Base-by-base conservation (phyloP, 1,140 invertebrate species). In the Sweltsa coloradensis region DNA sequence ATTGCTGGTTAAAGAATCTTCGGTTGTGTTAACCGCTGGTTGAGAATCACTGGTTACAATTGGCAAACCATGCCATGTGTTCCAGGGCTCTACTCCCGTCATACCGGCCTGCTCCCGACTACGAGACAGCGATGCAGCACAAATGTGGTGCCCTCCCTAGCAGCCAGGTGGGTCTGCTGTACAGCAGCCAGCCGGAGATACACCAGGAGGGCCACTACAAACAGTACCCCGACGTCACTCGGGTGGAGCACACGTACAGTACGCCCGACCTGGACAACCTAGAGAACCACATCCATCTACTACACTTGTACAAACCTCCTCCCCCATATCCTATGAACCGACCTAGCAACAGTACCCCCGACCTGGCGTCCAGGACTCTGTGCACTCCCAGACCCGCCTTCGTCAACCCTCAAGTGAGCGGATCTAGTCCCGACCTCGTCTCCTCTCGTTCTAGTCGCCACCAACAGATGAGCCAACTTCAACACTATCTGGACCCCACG, bases 91-190 rank as follows among this genome's bases (percentile, higher is more conserved):
- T 91, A 49, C 63, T 94, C 14, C 91, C 91, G 1, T 85, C 85
- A 0, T 96, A 96, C 63, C 76, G 91, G 26, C 86, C 83, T 19
- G 89, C 89, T 2, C 92, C 92, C 0, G 90, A 94, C 64, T 97
- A 97, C 61, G 89, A 95, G 59, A 90, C 89, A 0, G 90, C 92
- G 5, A 76, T 97, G 36, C 85, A 87, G 62, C 79, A 86, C 59
- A 74, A 73, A 50, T 72, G 72, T 54, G 27, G 22, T 6, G 34
- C 41, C 5, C 47, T 59, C 5, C 53, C 51, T 25, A 57, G 41
- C 50, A 66, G 53, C 56, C 64, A 40, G 14, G 5, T 39, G 11
- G 46, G 51, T 67, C 45, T 71, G 9, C 59, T 74, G 11, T 79
- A 78, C 57, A 75, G 74, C 50, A 79, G 75, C 26, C 77, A 79